Conservation (phyloP, 2,888 invertebrate species). For the Cheiracanthium punctorium region DNA sequence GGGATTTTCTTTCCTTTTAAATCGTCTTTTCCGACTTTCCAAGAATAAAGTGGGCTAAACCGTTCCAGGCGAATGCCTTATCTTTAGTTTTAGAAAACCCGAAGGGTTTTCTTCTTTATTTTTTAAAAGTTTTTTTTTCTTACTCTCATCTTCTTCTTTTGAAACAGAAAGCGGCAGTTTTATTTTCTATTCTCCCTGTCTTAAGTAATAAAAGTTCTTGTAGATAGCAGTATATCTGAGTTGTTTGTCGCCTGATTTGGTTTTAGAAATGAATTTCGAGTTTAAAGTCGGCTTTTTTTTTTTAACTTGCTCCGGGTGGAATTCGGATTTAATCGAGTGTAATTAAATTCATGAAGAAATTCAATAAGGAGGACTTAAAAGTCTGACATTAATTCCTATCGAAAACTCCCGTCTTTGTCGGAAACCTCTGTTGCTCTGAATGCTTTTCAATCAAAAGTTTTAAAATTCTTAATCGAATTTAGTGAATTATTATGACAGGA, state of each 20-base stretch:
- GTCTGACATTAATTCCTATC: neutral
- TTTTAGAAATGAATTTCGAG: slow-evolving; percentile 43
- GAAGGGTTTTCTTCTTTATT: slow-evolving; percentile 26
- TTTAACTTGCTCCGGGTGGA: neutral
- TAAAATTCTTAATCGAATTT: neutral
- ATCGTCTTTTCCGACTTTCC: slow-evolving; percentile 34
- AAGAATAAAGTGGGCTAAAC: slow-evolving; percentile 59
- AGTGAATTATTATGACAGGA: too few relatives aligned
- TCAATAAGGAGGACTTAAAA: neutral
- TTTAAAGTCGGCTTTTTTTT: slow-evolving; percentile 14
- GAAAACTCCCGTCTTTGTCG: neutral
- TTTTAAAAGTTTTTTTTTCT: neutral
- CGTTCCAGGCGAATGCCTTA: slow-evolving; percentile 57
- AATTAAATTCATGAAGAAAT: neutral
- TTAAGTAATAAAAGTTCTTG: slow-evolving; percentile 61
- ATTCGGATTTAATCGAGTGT: slow-evolving; percentile 1
- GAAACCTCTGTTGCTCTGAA: neutral
- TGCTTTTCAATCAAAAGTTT: slow-evolving; percentile 17
- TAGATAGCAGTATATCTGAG: slow-evolving; percentile 25
- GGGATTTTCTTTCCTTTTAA: slow-evolving; percentile 27
- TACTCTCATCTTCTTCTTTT: neutral
- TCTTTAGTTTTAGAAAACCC: slow-evolving; percentile 51
- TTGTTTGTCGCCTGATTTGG: slow-evolving; percentile 63
- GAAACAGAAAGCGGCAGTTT: slow-evolving; percentile 36
- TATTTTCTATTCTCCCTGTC: slow-evolving; percentile 54